phyloP scores from a whole-genome alignment of 2,113 vertebrate species.

The Ibidorhyncha struthersii region DNA sequence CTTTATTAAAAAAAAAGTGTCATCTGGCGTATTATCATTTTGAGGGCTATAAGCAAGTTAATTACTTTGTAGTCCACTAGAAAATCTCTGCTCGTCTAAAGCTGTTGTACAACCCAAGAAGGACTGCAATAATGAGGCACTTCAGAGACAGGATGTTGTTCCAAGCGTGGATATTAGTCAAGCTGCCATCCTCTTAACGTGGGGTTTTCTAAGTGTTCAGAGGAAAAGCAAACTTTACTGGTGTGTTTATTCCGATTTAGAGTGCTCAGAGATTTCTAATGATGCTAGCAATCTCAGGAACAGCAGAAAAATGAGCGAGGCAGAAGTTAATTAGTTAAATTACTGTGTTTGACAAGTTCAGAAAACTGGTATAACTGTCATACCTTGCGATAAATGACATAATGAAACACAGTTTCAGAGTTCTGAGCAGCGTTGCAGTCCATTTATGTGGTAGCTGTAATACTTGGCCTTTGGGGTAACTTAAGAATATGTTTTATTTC shows the following conservation, averaged over 20 bases:
- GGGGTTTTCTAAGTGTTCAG: too few relatives aligned
- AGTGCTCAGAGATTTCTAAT: not conserved
- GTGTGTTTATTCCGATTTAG: not conserved
- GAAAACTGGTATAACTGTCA: not conserved
- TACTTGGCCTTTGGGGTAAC: not conserved
- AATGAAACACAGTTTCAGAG: not conserved
- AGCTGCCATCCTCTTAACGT: not conserved
- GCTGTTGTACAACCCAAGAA: not conserved
- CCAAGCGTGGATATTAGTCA: not conserved
- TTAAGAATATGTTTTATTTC: not conserved
- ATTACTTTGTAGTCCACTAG: not conserved
- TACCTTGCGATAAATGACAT: not conserved
- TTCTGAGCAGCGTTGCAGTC: not conserved
- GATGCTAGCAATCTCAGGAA: not conserved
- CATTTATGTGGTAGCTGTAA: not conserved
- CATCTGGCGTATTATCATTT: not conserved
- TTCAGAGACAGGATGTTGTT: not conserved
- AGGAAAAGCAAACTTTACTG: not conserved
- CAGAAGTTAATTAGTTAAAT: not conserved
- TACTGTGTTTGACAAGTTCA: not conserved
- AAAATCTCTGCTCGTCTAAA: not conserved
- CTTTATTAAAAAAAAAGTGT: not conserved
- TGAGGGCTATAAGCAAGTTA: not conserved
- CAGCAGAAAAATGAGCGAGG: not conserved
- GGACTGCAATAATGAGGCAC: not conserved